Evolutionary conservation across 2,888 invertebrate species (phyloP).

Genomic region (Drosophila paranaensis): DNA sequence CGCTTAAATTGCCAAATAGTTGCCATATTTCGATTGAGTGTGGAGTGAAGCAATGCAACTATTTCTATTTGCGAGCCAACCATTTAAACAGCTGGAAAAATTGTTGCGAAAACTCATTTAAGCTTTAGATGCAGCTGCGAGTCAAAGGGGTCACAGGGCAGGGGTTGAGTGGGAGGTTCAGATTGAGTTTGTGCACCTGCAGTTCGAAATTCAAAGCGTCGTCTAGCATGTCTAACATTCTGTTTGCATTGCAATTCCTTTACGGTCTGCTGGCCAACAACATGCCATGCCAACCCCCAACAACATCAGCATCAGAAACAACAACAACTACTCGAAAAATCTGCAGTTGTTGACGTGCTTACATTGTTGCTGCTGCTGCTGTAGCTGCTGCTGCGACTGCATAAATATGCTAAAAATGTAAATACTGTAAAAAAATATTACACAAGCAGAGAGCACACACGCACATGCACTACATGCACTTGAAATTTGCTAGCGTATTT

Average conservation of each 20-base stretch:
- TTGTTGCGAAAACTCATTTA: slow-evolving; percentile 34
- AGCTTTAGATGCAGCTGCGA: slow-evolving; percentile 18
- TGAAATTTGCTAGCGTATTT: slow-evolving; percentile 41
- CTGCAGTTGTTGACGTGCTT: slow-evolving; percentile 53
- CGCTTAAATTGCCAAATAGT: slow-evolving; percentile 55
- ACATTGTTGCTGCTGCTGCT: slow-evolving; percentile 39
- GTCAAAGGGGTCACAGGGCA: neutral
- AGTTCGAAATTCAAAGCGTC: slow-evolving; percentile 53
- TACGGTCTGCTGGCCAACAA: slow-evolving; percentile 65
- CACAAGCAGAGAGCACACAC: slow-evolving; percentile 27
- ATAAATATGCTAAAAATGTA: slow-evolving; percentile 73
- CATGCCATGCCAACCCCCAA: slow-evolving; percentile 39
- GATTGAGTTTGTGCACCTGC: slow-evolving; percentile 33
- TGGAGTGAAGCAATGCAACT: slow-evolving; percentile 51
- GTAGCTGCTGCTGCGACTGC: slow-evolving; percentile 38
- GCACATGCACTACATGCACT: slow-evolving; percentile 30
- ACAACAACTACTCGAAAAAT: slow-evolving; percentile 30
- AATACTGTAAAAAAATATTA: slow-evolving; percentile 66
- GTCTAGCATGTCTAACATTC: slow-evolving; percentile 64
- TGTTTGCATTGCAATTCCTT: slow-evolving; percentile 71
- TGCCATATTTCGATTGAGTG: slow-evolving; percentile 46
- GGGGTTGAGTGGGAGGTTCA: neutral
- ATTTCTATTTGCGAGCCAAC: slow-evolving; percentile 59
- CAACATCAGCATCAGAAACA: slow-evolving; percentile 3
- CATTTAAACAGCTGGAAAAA: slow-evolving; percentile 52